Percentiles rank a stretch among this genome's conserved stretches.
Conservation (phyloP, 2,113 vertebrate species). For the Nothocercus nigrocapillus region DNA sequence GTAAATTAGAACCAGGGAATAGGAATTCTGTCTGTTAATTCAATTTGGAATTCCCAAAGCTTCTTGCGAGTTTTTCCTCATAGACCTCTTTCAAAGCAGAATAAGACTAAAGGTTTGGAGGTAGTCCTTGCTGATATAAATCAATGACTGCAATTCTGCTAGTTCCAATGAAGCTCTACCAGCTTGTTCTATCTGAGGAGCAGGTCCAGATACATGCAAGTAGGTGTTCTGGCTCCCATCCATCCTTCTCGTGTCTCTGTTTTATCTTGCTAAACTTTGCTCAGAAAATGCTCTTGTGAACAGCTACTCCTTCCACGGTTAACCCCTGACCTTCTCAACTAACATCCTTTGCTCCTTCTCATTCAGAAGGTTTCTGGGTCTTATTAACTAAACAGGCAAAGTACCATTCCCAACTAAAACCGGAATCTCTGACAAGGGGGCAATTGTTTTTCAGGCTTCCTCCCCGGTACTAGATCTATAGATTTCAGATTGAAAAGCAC, state of each 20-base stretch:
- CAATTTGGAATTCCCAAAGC: constrained; percentile 40
- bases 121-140: background rate
- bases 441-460: constrained; percentile 65
- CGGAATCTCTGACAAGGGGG: constrained; percentile 53
- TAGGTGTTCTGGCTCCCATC: background rate
- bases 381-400: constrained; percentile 66
- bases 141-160: background rate
- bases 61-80: constrained; percentile 12
- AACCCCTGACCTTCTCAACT: constrained; percentile 72
- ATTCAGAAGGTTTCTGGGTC: constrained; percentile 63
- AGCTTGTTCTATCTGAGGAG: background rate
- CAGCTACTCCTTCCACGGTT: constrained; percentile 48
- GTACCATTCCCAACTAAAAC: constrained; percentile 61
- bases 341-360: constrained; percentile 66
- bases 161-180: background rate
- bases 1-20: constrained; percentile 56
- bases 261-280: constrained; percentile 15
- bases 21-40: constrained; percentile 25
- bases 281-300: constrained; percentile 38
- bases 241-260: background rate
- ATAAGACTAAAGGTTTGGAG: background rate
- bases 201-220: background rate
- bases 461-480: constrained; percentile 38
- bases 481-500: constrained; percentile 47
- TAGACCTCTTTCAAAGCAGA: background rate